Evolutionary conservation across 2,888 invertebrate genomes (phyloP), one percentile per base, ranked within the genome.

Genomic region (Acanthacorydalis orientalis): DNA sequence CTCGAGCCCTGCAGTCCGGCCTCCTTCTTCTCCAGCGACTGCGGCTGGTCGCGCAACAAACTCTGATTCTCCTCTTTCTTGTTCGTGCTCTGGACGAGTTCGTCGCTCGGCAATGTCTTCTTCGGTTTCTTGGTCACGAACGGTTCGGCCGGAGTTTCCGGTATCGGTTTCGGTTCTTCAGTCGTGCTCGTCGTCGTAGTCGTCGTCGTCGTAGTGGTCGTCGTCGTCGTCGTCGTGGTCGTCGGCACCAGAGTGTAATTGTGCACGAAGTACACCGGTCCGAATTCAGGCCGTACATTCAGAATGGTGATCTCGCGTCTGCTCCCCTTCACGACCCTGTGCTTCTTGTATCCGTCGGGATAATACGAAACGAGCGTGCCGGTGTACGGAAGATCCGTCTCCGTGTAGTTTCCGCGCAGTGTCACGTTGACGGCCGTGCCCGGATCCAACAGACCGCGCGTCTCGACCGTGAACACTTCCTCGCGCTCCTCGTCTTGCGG

Each of bases 381-480:
- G 31, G 71, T 73, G 59, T 86, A 90, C 32, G 82, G 83, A 1
- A 80, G 74, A 54, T 88, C 86, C 47, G 78, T 70, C 50, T 80
- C 78, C 1, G 83, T 80, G 56, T 78, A 74, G 58, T 82, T 81
- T 2, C 83, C 88, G 46, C 70, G 70, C 14, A 89, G 70, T 0
- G 84, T 85, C 0, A 88, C 84, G 61, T 89, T 88, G 45, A 86
- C 78, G 2, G 80, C 86, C 0, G 88, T 88, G 31, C 84, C 87
- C 4, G 83, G 80, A 60, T 79, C 77, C 48, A 89, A 65, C 44
- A 57, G 58, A 48, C 58, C 59, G 57, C 72, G 74, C 50, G 79
- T 73, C 58, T 78, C 75, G 14, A 82, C 71, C 38, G 73, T 76
- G 56, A 63, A 68, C 6, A 75, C 63, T 51, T 74, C 74, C 6